A percentile compares a stretch with the other conserved stretches of the same genome.
These are phyloP conservation scores for Polyergus mexicanus DNA, from an alignment of 1,140 invertebrate species.

Conservation along the genomic window DNA sequence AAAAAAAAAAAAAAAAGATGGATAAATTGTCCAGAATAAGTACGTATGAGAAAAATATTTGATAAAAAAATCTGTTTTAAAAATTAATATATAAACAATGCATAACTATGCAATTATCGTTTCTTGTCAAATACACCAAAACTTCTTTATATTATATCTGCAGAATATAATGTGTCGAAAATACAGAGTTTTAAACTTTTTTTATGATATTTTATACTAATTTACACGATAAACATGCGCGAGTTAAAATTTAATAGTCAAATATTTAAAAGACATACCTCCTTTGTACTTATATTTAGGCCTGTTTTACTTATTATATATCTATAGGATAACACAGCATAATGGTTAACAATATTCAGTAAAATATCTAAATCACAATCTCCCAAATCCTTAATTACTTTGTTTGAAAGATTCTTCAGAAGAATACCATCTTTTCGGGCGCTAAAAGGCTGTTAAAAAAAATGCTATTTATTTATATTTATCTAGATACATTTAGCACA, in stretches of 20 bases:
- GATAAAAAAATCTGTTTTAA: not conserved
- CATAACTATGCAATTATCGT: not conserved
- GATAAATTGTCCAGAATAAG: not conserved
- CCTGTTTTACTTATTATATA: constrained; percentile 66
- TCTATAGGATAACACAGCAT: constrained; percentile 76
- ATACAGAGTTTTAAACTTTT: not conserved
- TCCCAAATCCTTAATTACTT: constrained; percentile 59
- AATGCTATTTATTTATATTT: not conserved
- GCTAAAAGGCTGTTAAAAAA: constrained; percentile 63
- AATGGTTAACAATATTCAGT: constrained; percentile 77
- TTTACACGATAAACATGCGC: not conserved
- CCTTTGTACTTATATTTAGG: constrained; percentile 70
- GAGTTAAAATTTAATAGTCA: constrained; percentile 9
- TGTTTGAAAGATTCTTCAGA: constrained; percentile 63
- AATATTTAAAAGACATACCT: constrained; percentile 51
- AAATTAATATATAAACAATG: not conserved
- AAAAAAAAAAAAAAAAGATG: not conserved
- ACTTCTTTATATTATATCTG: not conserved
- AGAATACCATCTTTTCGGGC: constrained; percentile 57
- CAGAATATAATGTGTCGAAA: not conserved
- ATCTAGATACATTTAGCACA: not conserved
- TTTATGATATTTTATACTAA: constrained; percentile 6
- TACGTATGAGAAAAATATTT: not conserved
- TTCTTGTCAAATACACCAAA: not conserved
- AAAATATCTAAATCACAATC: constrained; percentile 63